Conservation (phyloP, 1,140 invertebrate genomes). For the Pachypeltis micranthus region DNA sequence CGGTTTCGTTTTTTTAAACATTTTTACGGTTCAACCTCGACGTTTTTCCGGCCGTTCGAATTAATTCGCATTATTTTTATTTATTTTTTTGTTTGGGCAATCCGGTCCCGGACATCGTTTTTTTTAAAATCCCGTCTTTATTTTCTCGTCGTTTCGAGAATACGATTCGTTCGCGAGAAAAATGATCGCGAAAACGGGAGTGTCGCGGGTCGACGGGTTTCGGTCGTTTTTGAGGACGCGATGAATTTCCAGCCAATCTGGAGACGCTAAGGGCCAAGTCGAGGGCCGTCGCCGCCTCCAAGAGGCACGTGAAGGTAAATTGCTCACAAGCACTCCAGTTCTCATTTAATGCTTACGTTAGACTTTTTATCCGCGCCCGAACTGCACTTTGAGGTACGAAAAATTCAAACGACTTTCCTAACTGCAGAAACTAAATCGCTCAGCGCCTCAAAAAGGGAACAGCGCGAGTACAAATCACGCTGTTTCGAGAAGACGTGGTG, state of each 20-base stretch:
- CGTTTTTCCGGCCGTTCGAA: too few species aligned
- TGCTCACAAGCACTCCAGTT: background rate
- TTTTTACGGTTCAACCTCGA: too few species aligned
- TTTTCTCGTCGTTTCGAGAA: background rate
- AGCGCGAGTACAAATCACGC: background rate
- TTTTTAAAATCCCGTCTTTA: background rate
- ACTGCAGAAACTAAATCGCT: too few species aligned
- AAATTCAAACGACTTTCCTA: background rate
- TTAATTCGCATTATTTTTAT: background rate
- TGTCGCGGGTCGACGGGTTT: background rate
- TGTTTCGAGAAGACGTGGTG: background rate
- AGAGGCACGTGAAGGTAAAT: conserved; percentile 10
- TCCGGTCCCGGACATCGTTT: too few species aligned
- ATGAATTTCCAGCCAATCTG: background rate
- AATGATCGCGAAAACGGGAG: background rate
- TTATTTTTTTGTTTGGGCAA: too few species aligned
- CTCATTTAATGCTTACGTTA: background rate
- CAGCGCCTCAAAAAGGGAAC: too few species aligned
- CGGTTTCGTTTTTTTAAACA: too few species aligned
- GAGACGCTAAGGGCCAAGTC: conserved; percentile 11
- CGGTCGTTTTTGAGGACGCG: background rate
- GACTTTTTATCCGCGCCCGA: background rate
- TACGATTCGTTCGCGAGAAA: background rate
- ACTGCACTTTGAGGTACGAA: background rate
- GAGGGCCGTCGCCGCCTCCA: conserved; percentile 13